A percentile compares a stretch with the other conserved stretches of the same genome.
These are phyloP conservation scores for Thumatha senex DNA, from an alignment of 2,888 invertebrate species.

Conservation along the genomic window DNA sequence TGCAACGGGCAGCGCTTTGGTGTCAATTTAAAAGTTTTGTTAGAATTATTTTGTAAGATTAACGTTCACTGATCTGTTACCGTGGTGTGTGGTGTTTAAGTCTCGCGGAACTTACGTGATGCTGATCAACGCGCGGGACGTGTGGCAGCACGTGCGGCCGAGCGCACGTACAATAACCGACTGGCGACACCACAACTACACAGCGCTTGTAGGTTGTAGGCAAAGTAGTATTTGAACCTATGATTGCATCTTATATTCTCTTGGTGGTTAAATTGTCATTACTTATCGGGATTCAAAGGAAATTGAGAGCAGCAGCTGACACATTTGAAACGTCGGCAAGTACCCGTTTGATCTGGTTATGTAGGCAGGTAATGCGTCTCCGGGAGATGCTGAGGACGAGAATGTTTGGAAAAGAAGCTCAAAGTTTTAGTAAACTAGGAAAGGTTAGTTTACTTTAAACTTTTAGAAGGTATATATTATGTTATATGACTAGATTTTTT, in stretches of 20 bases:
- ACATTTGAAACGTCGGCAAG: constrained; percentile 3
- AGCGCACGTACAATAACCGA: constrained; percentile 59
- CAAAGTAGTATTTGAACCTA: constrained; percentile 21
- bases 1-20: constrained; percentile 32
- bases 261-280: constrained; percentile 33
- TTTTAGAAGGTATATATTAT: no score
- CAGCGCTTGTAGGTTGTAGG: constrained; percentile 2
- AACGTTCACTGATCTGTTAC: constrained; percentile 38
- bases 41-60: constrained; percentile 16
- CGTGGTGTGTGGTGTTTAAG: constrained; percentile 51
- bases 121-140: constrained; percentile 45
- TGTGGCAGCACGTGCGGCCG: constrained; percentile 54
- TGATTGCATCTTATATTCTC: constrained; percentile 24
- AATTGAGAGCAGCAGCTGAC: constrained; percentile 21
- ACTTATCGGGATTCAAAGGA: constrained; percentile 24
- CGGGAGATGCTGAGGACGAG: no score
- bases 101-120: constrained; percentile 72
- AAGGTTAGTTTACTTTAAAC: no score
- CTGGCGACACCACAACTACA: constrained; percentile 19
- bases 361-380: no score
- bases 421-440: no score
- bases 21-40: constrained; percentile 27
- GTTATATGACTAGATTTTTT: no score
- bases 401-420: no score
- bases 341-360: no score